These are phyloP conservation scores for Dendrolimus kikuchii DNA, from an alignment of 1,140 invertebrate genomes.

Conservation along the genomic window DNA sequence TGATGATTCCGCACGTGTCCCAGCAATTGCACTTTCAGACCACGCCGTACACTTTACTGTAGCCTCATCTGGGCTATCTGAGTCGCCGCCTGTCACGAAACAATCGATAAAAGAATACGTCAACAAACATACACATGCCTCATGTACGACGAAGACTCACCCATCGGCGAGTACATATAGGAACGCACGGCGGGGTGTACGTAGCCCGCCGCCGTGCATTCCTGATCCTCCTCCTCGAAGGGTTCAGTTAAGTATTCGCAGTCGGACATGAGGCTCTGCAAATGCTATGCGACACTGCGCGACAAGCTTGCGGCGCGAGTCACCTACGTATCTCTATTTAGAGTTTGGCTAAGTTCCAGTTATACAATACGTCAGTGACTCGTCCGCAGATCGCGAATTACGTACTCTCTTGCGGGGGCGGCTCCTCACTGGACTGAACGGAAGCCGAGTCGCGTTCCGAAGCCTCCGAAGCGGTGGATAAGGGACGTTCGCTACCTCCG, in stretches of 20 bases:
- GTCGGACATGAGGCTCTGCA: slow-evolving; percentile 63
- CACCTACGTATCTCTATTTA: slow-evolving; percentile 61
- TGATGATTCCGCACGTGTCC: slow-evolving; percentile 41
- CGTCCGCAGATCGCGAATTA: slow-evolving; percentile 51
- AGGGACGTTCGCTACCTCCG: slow-evolving; percentile 50
- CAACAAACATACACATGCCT: slow-evolving; percentile 26
- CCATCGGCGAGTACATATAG: slow-evolving; percentile 69
- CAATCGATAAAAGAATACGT: slow-evolving; percentile 29
- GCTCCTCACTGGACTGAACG: slow-evolving; percentile 66
- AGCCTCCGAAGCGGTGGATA: slow-evolving; percentile 59
- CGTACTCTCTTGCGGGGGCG: slow-evolving; percentile 63
- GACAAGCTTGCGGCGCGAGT: slow-evolving; percentile 55
- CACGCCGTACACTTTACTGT: slow-evolving; percentile 63
- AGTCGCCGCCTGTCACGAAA: slow-evolving; percentile 67
- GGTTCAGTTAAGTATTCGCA: slow-evolving; percentile 61
- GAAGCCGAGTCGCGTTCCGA: slow-evolving; percentile 63
- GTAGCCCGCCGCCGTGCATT: slow-evolving; percentile 46
- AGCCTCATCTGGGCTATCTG: slow-evolving; percentile 64
- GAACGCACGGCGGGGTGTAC: slow-evolving; percentile 66
- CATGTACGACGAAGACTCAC: slow-evolving; percentile 52
- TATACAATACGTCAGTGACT: slow-evolving; percentile 57
- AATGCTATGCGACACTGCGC: slow-evolving; percentile 49
- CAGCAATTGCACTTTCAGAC: slow-evolving; percentile 41
- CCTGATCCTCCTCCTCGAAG: slow-evolving; percentile 61
- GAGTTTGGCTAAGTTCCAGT: slow-evolving; percentile 62